Evolutionary conservation across 1,140 invertebrate genomes (phyloP), one percentile per base, ranked within the genome.

Genomic region (Drosophila malerkotliana): DNA sequence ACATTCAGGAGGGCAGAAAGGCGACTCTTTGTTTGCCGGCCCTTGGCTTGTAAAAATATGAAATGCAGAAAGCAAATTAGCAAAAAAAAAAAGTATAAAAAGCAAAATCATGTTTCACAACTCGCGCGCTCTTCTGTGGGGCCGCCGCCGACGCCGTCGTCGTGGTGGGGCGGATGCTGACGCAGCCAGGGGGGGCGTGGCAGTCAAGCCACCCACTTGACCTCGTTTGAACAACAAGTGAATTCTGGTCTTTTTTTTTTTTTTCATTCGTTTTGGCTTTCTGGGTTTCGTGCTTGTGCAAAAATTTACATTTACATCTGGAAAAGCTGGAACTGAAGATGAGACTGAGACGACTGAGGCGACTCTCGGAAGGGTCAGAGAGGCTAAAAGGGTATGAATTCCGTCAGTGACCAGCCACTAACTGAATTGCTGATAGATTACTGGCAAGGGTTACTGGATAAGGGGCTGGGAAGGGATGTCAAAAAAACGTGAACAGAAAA

Each of bases 41-140:
- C 72, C 76, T 79, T 76, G 59, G 66, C 77, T 61, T 77, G 62
- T 73, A 53, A 55, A 80, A 85, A 84, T 71, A 71, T 85, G 60
- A 81, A 85, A 87, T 75, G 81, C 79, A 87, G 74, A 75, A 67
- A 75, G 77, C 68, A 85, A 85, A 85, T 85, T 85, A 87, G 82
- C 54, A 80, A 85, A 68, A 18, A 18, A 18, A 18, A 18, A 80
- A 83, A 74, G 74, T 63, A 85, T 87, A 87, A 87, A 87, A 82
- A 87, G 82, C 78, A 79, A 87, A 87, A 87, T 87, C 82, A 87
- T 87, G 82, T 87, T 87, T 82, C 82, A 87, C 83, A 87, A 79
- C 75, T 82, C 75, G 78, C 75, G 71, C 47, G 54, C 62, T 59
- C 28, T 21, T 21, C 21, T 21, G 21, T 21, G 18, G 18, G 18